Evolutionary conservation across 2,888 invertebrate species (phyloP).

Genomic region (Pseudolycoriella hygida): DNA sequence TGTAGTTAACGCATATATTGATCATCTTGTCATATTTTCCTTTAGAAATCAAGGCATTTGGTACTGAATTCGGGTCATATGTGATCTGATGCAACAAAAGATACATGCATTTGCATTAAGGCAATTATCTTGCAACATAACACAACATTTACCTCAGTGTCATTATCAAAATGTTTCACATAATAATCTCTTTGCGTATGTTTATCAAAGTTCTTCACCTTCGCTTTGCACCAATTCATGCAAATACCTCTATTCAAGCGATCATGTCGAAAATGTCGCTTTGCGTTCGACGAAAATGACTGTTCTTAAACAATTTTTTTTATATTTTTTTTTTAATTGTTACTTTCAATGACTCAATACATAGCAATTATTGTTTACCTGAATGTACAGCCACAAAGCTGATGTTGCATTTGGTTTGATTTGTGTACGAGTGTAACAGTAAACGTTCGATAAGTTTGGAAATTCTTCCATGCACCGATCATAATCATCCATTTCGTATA

Average conservation of each 20-base stretch:
- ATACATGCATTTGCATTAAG: not conserved
- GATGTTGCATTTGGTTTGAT: conserved; percentile 5
- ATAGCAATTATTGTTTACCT: not conserved
- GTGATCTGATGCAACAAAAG: not conserved
- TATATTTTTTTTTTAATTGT: too few relatives aligned
- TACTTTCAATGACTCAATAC: not conserved
- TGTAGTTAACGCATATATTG: conserved; percentile 9
- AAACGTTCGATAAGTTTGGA: not conserved
- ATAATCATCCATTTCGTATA: conserved; percentile 23
- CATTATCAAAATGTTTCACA: not conserved
- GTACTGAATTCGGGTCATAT: conserved; percentile 5
- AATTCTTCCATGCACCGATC: conserved; percentile 22
- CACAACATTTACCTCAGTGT: conserved; percentile 1
- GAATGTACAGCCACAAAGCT: conserved; percentile 1
- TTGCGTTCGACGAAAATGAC: conserved; percentile 7
- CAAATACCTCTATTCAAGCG: conserved; percentile 9
- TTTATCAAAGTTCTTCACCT: conserved; percentile 4
- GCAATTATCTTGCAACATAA: not conserved
- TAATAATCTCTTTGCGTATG: conserved; percentile 2
- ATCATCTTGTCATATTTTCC: conserved; percentile 6
- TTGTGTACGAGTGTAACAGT: conserved; percentile 2
- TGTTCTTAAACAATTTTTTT: conserved; percentile 2
- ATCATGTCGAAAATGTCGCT: conserved; percentile 8
- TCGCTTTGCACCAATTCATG: conserved; percentile 7
- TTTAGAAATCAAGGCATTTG: conserved; percentile 1